These are phyloP conservation scores for Scomber japonicus DNA, from an alignment of 2,113 vertebrate species.

Conservation along the genomic window DNA sequence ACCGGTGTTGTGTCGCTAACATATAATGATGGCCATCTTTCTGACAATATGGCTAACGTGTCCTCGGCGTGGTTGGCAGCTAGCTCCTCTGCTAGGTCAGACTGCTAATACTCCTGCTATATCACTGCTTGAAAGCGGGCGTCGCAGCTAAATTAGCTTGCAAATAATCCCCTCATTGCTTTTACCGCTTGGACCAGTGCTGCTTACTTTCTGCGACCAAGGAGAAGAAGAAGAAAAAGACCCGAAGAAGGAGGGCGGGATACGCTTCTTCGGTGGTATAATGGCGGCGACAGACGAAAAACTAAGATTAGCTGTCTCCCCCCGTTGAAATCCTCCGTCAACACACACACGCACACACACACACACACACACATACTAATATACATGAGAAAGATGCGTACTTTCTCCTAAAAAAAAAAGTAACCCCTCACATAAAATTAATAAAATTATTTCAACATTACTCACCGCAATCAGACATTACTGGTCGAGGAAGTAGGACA, in stretches of 20 bases:
- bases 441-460: conserved; percentile 36
- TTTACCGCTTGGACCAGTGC: conserved; percentile 60
- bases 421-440: neutral
- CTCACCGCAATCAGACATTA: conserved; percentile 75
- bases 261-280: conserved; percentile 88
- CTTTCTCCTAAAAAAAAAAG: conserved; percentile 6
- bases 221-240: conserved; percentile 61
- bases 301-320: conserved; percentile 81
- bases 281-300: conserved; percentile 80
- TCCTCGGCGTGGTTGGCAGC: conserved; percentile 10
- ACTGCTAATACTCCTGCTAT: neutral
- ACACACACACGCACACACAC: neutral
- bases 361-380: too few relatives aligned
- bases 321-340: conserved; percentile 78
- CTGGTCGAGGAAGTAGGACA: conserved; percentile 68
- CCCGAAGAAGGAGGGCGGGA: conserved; percentile 77
- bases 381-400: neutral
- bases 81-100: conserved; percentile 36
- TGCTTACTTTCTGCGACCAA: conserved; percentile 60
- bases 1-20: conserved; percentile 27
- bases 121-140: neutral
- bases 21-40: conserved; percentile 70
- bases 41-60: conserved; percentile 55
- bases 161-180: conserved; percentile 16
- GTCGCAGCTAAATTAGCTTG: conserved; percentile 7